Base-by-base conservation (phyloP, 2,888 invertebrate species). In the Atrina japonica region DNA sequence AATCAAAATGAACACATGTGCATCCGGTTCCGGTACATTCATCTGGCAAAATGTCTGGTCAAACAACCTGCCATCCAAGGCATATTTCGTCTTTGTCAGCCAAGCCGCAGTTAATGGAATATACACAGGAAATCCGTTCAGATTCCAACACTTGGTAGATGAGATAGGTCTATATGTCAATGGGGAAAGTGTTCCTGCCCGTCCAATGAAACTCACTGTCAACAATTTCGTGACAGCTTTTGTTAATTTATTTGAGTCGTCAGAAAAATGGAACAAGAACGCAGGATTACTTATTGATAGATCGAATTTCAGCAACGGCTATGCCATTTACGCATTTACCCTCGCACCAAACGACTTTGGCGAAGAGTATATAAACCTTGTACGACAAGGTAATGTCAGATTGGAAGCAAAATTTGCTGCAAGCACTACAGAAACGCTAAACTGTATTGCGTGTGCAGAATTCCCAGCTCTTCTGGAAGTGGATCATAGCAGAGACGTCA, bases 41-140 rank as follows among this genome's bases (percentile, higher is more conserved):
- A 59, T 59, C 3, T 66, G 60, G 66, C 66, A 70, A 29, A 59
- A 65, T 35, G 45, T 70, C 2, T 65, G 55, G 59, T 59, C 70
- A 1, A 64, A 53, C 18, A 65, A 53, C 35, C 52, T 65, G 16
- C 65, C 70, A 30, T 45, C 59, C n/a, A 64, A 65, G 30, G 65
- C 23, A 1, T 53, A 45, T 47, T 70, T 65, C 35, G 53, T 40
- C n/a, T 66, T 61, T 50, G 41, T 66, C 7, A 59, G 30, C 1
- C 70, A 70, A n/a, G 9, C 40, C 9, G 60, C 52, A 11, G 49
- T 58, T 16, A 70, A 65, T 18, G 70, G 70, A 2, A 14, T 0
- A 27, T 59, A 49, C 14, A 55, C 52, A 0, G 50, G 29, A 45
- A 65, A 70, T 49, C 55, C 65, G 14, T 64, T 70, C 35, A 70